Conservation (phyloP, 2,113 vertebrate species). For the Isurus oxyrinchus region DNA sequence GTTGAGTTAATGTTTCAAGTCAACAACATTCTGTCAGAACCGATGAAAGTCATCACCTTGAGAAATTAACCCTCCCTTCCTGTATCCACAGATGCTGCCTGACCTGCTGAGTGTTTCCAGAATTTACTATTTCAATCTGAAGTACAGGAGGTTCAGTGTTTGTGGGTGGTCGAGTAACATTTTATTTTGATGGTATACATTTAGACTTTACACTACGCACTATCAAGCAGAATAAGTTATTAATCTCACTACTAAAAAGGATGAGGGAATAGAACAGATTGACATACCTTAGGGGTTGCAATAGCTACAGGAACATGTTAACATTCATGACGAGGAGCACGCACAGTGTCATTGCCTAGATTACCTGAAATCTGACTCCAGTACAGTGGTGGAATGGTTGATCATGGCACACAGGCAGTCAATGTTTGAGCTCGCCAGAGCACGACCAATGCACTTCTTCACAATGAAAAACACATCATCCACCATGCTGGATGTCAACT, state of each 20-base stretch:
- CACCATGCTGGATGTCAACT: conserved; percentile 96
- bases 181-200: neutral
- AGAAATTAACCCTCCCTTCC: neutral
- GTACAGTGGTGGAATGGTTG: conserved; percentile 85
- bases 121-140: neutral
- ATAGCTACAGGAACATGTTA: neutral
- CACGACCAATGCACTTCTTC: conserved; percentile 94
- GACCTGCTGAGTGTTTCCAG: neutral
- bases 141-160: neutral
- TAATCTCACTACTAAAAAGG: neutral
- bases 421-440: conserved; percentile 89
- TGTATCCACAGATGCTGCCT: neutral
- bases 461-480: conserved; percentile 98
- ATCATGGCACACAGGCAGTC: conserved; percentile 99
- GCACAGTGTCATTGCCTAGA: neutral
- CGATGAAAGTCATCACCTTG: neutral
- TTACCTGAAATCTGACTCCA: conserved; percentile 94
- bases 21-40: neutral
- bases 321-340: neutral
- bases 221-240: neutral
- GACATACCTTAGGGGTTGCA: neutral
- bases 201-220: neutral
- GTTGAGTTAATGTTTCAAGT: neutral
- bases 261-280: neutral
- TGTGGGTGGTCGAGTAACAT: neutral